Evolutionary conservation across 2,113 vertebrate species (phyloP), one percentile per base, ranked within the genome.

Genomic region (Zosterops borbonicus): DNA sequence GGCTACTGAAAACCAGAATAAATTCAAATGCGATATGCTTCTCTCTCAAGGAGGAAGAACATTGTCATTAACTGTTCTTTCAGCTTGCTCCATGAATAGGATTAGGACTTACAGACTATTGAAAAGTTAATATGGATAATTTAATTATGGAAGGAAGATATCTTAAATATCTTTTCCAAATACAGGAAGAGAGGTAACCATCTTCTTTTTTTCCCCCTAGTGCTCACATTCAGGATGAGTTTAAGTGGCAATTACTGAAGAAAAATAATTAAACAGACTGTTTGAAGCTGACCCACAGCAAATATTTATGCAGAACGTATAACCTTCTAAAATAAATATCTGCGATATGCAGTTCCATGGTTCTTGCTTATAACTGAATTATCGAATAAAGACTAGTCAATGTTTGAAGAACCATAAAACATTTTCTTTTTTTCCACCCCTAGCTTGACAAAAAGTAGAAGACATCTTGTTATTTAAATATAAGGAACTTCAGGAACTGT

Each of bases 291-390:
- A 84, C 31, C 15, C 42, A 37, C 9, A 39, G 73, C 22, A 95
- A 83, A 70, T 80, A 92, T 95, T 90, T 77, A 69, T 55, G 35
- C 16, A 70, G 20, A 87, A 70, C n/a, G 3, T 21, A 49, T 75
- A 75, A 35, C 9, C 9, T 65, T 79, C 37, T 83, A 85, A 93
- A 96, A 82, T n/a, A 73, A 94, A 62, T 31, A 17, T 67, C 81
- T 60, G 29, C 68, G 41, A 82, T 93, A 74, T 44, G n/a, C 82
- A 89, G 73, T 86, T 90, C 65, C 50, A 14, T 95, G 39, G 27
- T 82, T 92, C 44, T 71, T 96, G 29, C 29, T 82, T 94, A n/a
- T 49, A 83, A 92, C 14, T 55, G 24, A 90, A 91, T 91, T 79
- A 64, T 47, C 25, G 71, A 44, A 81, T 67, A 60, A 44, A 47